Evolutionary conservation across 1,140 invertebrate genomes (phyloP).

Genomic region (Neodiprion pinetum): DNA sequence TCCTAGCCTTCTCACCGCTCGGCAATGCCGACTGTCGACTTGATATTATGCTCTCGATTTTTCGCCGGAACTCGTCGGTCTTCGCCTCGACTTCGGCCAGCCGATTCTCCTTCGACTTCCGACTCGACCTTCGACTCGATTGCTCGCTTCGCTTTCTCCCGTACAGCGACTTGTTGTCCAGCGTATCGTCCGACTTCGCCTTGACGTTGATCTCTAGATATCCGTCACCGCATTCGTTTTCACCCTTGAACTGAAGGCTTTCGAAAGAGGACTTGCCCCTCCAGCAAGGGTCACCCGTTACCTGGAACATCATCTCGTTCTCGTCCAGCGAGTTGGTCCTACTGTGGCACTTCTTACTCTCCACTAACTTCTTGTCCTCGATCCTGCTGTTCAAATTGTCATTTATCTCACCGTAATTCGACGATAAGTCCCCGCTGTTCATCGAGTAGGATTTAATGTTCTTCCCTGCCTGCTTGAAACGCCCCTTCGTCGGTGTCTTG

Average conservation of each 20-base stretch:
- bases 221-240: slow-evolving; percentile 9
- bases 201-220: slow-evolving; percentile 29
- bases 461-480: slow-evolving; percentile 31
- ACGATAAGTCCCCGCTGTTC: background rate
- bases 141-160: background rate
- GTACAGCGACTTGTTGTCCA: slow-evolving; percentile 20
- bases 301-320: slow-evolving; percentile 38
- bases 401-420: slow-evolving; percentile 26
- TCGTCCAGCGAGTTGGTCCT: slow-evolving; percentile 44
- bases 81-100: slow-evolving; percentile 38
- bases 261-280: slow-evolving; percentile 31
- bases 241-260: background rate
- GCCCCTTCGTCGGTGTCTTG: slow-evolving; percentile 33
- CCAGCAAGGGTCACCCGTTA: slow-evolving; percentile 11
- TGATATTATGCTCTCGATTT: slow-evolving; percentile 37
- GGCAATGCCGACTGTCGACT: slow-evolving; percentile 26
- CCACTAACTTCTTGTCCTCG: slow-evolving; percentile 33
- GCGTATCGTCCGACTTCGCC: slow-evolving; percentile 38
- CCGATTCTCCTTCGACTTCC: slow-evolving; percentile 19
- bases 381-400: slow-evolving; percentile 40
- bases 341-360: slow-evolving; percentile 36
- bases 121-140: slow-evolving; percentile 8
- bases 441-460: slow-evolving; percentile 37
- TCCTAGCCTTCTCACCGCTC: slow-evolving; percentile 6
- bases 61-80: slow-evolving; percentile 41